Evolutionary conservation across 2,797 vertebrate genomes (phyloP), one percentile per base, ranked within the genome.

Genomic region (Champsocephalus gunnari): DNA sequence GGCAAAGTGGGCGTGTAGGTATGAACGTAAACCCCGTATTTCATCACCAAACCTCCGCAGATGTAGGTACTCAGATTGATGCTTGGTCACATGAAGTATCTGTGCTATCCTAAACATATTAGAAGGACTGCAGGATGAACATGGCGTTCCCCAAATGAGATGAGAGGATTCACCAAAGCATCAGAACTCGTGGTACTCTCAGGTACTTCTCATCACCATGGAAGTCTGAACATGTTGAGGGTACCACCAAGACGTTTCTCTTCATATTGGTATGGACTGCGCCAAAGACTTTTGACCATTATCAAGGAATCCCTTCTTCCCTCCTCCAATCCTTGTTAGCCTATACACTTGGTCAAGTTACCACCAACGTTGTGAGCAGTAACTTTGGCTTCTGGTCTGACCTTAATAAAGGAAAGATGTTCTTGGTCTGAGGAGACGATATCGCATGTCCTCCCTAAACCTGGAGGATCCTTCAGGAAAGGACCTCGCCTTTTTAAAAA

Each of bases 1-100:
- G 48, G 41, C 28, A 4, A 28, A 66, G 78, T 56, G 71, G 72
- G 34, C 8, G 34, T 38, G 9, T 62, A 57, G 38, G 47, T 58
- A 47, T 38, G 34, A 38, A 38, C 34, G 8, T 1, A 38, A 9
- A 19, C 38, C 38, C 19, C 0, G 9, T 28, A 51, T 44, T 48
- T 44, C 43, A 24, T 16, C 56, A 6, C 21, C 13, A 3, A 17
- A 34, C 43, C 44, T 55, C 13, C 7, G 1, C 14, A n/a, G 32
- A 14, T 19, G 48, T 4, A 7, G 12, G 1, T 45, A 34, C 44
- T 32, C 49, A 12, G 11, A 12, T 24, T 34, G 32, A 50, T 21
- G 32, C 17, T 5, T 17, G 51, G 60, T 65, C 55, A 57, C n/a
- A 0, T 17, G 55, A 67, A 43, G 9, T 3, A 55, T 48, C 28